phyloP scores from a whole-genome alignment of 2,113 vertebrate species.

The Salminus brasiliensis region DNA sequence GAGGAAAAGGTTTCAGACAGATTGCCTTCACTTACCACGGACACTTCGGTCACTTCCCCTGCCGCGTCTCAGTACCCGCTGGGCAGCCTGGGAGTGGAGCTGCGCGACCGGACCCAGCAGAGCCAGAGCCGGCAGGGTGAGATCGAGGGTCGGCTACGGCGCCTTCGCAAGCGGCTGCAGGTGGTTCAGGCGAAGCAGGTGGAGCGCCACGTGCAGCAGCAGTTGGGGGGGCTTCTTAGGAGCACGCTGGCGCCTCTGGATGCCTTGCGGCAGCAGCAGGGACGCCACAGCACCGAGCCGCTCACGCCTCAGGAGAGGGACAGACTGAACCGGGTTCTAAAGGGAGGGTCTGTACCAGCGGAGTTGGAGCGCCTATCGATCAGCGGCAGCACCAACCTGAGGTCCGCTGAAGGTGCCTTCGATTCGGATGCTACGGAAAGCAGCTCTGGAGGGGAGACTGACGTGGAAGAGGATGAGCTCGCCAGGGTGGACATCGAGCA shows the following conservation, averaged over 20 bases:
- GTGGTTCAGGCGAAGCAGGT: conserved; percentile 98
- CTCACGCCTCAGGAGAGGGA: conserved; percentile 81
- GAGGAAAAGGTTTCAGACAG: conserved; percentile 17
- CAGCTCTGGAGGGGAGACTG: conserved; percentile 96
- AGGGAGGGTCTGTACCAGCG: conserved; percentile 83
- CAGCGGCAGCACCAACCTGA: conserved; percentile 89
- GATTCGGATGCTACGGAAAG: conserved; percentile 98
- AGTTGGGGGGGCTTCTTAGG: conserved; percentile 92
- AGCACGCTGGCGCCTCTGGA: conserved; percentile 80
- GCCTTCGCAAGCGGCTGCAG: conserved; percentile 93
- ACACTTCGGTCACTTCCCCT: neutral
- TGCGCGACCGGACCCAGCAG: conserved; percentile 84
- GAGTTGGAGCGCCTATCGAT: conserved; percentile 91
- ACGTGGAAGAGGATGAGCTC: conserved; percentile 93
- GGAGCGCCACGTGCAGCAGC: conserved; percentile 96
- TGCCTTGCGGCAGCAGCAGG: conserved; percentile 63
- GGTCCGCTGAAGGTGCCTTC: conserved; percentile 87
- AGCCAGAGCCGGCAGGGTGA: conserved; percentile 84
- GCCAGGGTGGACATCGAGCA: conserved; percentile 87
- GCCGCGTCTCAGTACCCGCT: conserved; percentile 77
- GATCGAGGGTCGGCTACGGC: conserved; percentile 72
- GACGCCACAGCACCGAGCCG: conserved; percentile 72
- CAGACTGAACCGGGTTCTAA: conserved; percentile 84
- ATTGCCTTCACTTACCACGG: conserved; percentile 33
- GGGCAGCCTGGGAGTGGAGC: conserved; percentile 75